Evolutionary conservation across 1,140 invertebrate genomes (phyloP).

Genomic region (Drosophila neocordata): DNA sequence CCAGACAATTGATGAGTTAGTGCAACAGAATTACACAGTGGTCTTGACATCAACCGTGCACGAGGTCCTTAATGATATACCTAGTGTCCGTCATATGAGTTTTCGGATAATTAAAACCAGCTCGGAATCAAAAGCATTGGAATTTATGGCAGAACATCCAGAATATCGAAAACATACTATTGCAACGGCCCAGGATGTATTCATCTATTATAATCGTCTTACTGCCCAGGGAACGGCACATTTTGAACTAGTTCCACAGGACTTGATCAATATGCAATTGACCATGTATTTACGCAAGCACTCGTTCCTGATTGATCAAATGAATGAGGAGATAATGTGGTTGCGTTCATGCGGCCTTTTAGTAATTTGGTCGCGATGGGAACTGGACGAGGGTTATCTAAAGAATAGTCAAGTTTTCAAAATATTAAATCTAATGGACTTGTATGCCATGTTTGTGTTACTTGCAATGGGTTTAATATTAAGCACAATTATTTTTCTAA

Average conservation of each 20-base stretch:
- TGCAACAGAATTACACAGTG: constrained; percentile 55
- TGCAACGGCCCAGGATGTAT: constrained; percentile 43
- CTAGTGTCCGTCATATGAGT: constrained; percentile 50
- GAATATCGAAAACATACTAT: constrained; percentile 25
- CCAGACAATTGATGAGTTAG: constrained; percentile 53
- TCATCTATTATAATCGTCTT: constrained; percentile 48
- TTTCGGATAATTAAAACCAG: constrained; percentile 24
- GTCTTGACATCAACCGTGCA: constrained; percentile 32
- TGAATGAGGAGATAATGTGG: constrained; percentile 70
- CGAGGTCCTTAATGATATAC: constrained; percentile 42
- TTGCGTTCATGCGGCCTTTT: constrained; percentile 59
- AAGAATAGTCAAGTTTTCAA: constrained; percentile 19
- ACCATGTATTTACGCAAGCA: constrained; percentile 69
- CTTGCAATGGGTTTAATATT: constrained; percentile 31
- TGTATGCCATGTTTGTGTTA: constrained; percentile 50
- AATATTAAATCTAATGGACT: constrained; percentile 41
- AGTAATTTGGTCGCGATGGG: constrained; percentile 54
- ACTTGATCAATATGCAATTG: constrained; percentile 59
- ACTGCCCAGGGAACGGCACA: constrained; percentile 6
- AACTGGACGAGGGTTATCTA: constrained; percentile 32
- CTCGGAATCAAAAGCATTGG: constrained; percentile 19
- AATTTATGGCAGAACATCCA: constrained; percentile 35
- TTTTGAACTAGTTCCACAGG: constrained; percentile 53
- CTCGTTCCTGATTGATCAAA: constrained; percentile 63
- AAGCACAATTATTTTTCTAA: constrained; percentile 36